A percentile compares a stretch with the other conserved stretches of the same genome.
Evolutionary conservation across 2,888 invertebrate species (phyloP).

Genomic region (Salpingus planirostris): DNA sequence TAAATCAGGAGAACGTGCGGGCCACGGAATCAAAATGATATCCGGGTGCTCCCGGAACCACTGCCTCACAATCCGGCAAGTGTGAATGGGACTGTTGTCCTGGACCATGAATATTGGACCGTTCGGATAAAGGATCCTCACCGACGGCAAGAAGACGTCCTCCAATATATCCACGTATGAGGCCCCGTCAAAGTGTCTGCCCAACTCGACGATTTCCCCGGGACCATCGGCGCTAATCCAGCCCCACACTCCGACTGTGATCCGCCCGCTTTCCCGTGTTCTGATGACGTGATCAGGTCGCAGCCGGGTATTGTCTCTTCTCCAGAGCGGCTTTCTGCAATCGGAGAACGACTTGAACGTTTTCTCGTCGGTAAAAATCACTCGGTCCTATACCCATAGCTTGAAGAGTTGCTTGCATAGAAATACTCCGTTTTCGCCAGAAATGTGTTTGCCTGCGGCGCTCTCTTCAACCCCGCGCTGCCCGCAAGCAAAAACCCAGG

Average conservation of each 20-base stretch:
- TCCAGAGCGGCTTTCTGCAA: neutral
- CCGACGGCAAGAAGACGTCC: conserved; percentile 1
- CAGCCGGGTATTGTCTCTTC: neutral
- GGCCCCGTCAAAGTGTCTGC: neutral
- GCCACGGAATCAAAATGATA: neutral
- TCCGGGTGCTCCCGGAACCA: conserved; percentile 3
- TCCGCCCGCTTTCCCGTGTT: conserved; percentile 1
- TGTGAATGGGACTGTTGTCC: conserved; percentile 3
- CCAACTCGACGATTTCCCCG: conserved; percentile 1
- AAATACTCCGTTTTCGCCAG: too few species aligned
- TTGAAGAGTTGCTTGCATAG: too few species aligned
- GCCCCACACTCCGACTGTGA: conserved; percentile 1
- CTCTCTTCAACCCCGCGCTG: too few species aligned
- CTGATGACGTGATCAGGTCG: neutral
- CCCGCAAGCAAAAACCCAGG: too few species aligned
- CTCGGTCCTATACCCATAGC: too few species aligned
- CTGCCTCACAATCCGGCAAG: neutral
- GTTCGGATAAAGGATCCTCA: neutral
- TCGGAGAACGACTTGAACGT: neutral
- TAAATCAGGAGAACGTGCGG: too few species aligned
- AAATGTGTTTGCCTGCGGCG: too few species aligned
- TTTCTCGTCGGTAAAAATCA: conserved; percentile 2
- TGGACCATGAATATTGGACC: neutral
- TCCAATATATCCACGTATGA: conserved; percentile 1
- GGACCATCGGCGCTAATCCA: conserved; percentile 2